A percentile compares a stretch with the other conserved stretches of the same genome.
These are phyloP conservation scores for Bombus vancouverensis DNA, from an alignment of 1,140 invertebrate genomes.

Conservation along the genomic window DNA sequence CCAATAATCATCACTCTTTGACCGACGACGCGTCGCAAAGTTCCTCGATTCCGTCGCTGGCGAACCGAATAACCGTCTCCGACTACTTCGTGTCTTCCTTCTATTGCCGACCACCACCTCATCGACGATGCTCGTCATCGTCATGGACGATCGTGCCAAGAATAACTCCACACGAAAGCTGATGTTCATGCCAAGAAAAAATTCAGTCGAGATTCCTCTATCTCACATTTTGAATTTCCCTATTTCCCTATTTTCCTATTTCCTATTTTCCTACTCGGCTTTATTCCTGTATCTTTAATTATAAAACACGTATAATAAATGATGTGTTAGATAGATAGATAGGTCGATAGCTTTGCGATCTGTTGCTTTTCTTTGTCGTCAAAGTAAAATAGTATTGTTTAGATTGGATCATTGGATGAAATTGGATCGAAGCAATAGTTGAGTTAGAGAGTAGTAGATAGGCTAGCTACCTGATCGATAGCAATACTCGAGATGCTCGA, in stretches of 20 bases:
- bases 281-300: too few relatives aligned
- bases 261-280: background rate
- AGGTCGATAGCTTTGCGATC: too few relatives aligned
- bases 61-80: slow-evolving; percentile 53
- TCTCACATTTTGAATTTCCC: background rate
- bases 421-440: background rate
- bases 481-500: slow-evolving; percentile 19
- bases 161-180: slow-evolving; percentile 54
- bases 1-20: background rate
- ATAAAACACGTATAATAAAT: too few relatives aligned
- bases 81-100: slow-evolving; percentile 31
- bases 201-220: slow-evolving; percentile 1
- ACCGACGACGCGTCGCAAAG: slow-evolving; percentile 17
- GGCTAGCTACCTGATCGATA: background rate
- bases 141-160: slow-evolving; percentile 61
- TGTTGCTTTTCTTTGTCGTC: background rate
- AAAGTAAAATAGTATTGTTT: background rate
- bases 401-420: background rate
- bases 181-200: slow-evolving; percentile 58
- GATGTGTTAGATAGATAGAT: too few relatives aligned
- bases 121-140: slow-evolving; percentile 37
- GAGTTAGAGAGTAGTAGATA: background rate
- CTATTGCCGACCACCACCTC: slow-evolving; percentile 38
- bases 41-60: slow-evolving; percentile 45
- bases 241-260: background rate